Evolutionary conservation across 2,888 invertebrate genomes (phyloP), one percentile per base, ranked within the genome.

Genomic region (Rotaria macrura): DNA sequence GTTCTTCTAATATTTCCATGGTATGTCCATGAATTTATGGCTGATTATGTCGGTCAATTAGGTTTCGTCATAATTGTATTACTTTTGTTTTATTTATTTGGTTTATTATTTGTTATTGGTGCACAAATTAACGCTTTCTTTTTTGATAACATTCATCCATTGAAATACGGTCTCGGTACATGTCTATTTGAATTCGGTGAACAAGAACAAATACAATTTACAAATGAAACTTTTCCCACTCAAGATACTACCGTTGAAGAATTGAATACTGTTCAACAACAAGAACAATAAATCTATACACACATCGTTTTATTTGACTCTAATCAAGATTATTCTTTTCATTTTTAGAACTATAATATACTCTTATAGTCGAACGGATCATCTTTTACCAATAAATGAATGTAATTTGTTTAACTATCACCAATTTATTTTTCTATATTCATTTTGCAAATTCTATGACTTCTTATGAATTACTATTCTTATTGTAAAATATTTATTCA

Each of bases 41-140:
- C 43, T 43, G n/a, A 40, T 79, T 79, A 79, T 79, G 43, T n/a
- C n/a, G 79, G 79, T n/a, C 43, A 79, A 43, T 43, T 79, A n/a
- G 79, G 79, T 43, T 79, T 79, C 38, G n/a, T 43, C 23, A 79
- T 79, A 25, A 43, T 79, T 5, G n/a, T n/a, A n/a, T 79, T 79
- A 79, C 10, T 79, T 2, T 79, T 79, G 7, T 79, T 79, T 25
- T 79, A 79, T 43, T 79, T 43, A 25, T 79, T 79, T 79, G 79
- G 43, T 79, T 25, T 43, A 79, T n/a, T 79, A 43, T 79, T 79
- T 43, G 43, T 79, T 25, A 23, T 79, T 12, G 25, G 79, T 12
- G 79, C 79, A 25, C 79, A 79, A 43, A 79, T 79, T 43, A 43
- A 43, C 43, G 40, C 79, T 0, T 79, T 79, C 79, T 79, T 43